Conservation (phyloP, 2,113 vertebrate genomes). For the Proterorhinus semilunaris region DNA sequence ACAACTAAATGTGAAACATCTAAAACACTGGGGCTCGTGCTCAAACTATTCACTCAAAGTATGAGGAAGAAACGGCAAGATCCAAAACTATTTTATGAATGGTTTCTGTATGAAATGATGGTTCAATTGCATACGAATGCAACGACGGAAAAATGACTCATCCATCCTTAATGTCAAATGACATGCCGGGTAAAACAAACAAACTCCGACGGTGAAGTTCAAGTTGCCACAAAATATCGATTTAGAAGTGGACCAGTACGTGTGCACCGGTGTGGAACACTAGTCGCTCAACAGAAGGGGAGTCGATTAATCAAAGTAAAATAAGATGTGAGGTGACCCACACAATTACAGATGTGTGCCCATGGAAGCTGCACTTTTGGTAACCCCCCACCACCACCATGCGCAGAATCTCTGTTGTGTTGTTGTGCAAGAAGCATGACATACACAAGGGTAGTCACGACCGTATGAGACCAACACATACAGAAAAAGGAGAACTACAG, state of each 20-base stretch:
- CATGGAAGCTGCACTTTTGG: background rate
- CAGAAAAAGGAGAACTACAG: constrained; percentile 41
- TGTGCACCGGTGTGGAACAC: constrained; percentile 56
- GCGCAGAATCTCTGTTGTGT: background rate
- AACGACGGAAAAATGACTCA: background rate
- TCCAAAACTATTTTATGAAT: background rate
- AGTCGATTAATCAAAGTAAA: constrained; percentile 28
- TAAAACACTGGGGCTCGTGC: too few species aligned
- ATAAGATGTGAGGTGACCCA: constrained; percentile 19
- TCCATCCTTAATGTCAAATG: constrained; percentile 26
- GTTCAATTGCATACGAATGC: background rate
- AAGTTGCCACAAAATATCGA: constrained; percentile 51
- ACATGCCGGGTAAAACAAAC: constrained; percentile 36
- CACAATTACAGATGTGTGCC: background rate
- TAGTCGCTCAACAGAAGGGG: constrained; percentile 9
- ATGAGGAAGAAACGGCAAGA: background rate
- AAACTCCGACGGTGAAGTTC: constrained; percentile 15
- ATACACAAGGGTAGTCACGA: constrained; percentile 21
- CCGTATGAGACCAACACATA: background rate
- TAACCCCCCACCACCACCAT: background rate
- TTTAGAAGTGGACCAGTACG: constrained; percentile 10
- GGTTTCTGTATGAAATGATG: background rate
- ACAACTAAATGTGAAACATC: too few species aligned
- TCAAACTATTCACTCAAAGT: background rate
- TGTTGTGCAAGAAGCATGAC: constrained; percentile 31